Evolutionary conservation across 2,888 invertebrate species (phyloP).

Genomic region (Auanema freiburgensis): DNA sequence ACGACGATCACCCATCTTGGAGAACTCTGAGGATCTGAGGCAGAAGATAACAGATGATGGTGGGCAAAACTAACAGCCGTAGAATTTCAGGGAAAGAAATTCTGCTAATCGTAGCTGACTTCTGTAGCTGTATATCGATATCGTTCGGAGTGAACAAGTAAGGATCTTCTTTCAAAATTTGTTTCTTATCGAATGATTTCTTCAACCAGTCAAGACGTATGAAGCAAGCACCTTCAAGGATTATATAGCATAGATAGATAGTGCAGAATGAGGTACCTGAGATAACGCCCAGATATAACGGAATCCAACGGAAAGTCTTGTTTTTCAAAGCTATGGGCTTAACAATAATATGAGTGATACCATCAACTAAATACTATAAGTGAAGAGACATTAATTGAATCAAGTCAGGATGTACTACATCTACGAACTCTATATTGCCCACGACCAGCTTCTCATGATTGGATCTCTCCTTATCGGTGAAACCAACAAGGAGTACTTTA

Average conservation of each 20-base stretch:
- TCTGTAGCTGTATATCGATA: no score
- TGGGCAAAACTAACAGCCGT: background rate
- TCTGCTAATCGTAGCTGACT: no score
- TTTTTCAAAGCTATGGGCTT: background rate
- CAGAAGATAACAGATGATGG: no score
- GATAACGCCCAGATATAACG: background rate
- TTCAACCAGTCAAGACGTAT: background rate
- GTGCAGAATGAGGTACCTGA: background rate
- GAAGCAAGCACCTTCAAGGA: background rate
- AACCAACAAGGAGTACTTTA: background rate
- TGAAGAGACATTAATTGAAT: background rate
- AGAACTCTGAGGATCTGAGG: background rate
- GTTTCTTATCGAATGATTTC: background rate
- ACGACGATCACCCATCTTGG: background rate
- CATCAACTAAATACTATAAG: background rate
- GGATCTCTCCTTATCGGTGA: background rate
- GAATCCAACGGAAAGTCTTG: background rate
- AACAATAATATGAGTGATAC: constrained; percentile 1
- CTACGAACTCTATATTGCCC: no score
- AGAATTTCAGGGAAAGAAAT: no score
- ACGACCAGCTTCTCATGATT: background rate
- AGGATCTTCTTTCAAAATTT: background rate
- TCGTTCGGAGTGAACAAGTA: background rate
- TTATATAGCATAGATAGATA: background rate
- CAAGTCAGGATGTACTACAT: background rate